Evolutionary conservation across 30 jellyfish, hydroid and myxozoan species (phyloP).

Genomic region (Sanderia malayensis): DNA sequence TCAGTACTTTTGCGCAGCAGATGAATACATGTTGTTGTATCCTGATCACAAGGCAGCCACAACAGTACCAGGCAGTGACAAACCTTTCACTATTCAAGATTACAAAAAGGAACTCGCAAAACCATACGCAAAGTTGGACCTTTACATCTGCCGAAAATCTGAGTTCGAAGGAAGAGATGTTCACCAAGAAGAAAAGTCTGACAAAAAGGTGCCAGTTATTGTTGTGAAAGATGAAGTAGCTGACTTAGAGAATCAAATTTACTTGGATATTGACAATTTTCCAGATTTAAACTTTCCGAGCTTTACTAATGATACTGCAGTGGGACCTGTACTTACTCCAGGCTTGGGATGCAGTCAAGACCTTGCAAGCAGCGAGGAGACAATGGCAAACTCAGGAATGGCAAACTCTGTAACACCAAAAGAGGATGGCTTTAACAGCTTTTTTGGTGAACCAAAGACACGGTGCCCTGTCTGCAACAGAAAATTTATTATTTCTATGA

Average conservation of each 20-base stretch:
- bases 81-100: conserved; percentile 8
- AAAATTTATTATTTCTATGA: background rate
- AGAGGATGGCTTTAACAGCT: background rate
- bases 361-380: background rate
- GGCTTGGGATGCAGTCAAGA: background rate
- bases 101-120: conserved; percentile 20
- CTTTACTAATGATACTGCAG: background rate
- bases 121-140: conserved; percentile 15
- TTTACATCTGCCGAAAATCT: conserved; percentile 15
- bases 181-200: background rate
- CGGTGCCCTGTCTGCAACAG: conserved; percentile 35
- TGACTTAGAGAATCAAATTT: background rate
- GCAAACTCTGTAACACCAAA: conserved; percentile 10
- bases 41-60: conserved; percentile 18
- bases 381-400: background rate
- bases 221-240: conserved; percentile 6
- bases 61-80: conserved; percentile 14
- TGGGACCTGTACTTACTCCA: conserved; percentile 5
- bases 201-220: conserved; percentile 15
- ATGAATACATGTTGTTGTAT: conserved; percentile 6
- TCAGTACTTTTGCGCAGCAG: conserved; percentile 28
- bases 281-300: conserved; percentile 12
- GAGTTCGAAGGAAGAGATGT: conserved; percentile 8
- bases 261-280: background rate
- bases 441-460: conserved; percentile 4